Percentiles rank a stretch among this genome's conserved stretches.
Evolutionary conservation across 2,797 vertebrate genomes (phyloP).

Genomic region (Garrulus glandarius): DNA sequence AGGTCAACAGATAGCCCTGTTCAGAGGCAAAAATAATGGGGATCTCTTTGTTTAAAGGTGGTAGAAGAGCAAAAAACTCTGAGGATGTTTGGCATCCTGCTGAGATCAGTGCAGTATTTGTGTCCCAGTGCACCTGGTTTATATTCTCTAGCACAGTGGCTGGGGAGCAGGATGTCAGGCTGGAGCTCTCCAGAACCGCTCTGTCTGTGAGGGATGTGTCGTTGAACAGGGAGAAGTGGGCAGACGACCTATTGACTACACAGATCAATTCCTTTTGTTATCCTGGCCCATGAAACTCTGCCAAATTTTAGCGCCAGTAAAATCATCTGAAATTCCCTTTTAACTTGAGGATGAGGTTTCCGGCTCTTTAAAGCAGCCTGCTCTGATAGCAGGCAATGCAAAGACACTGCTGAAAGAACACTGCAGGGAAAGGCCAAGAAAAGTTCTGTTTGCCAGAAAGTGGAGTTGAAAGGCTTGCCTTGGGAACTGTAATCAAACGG

Average conservation of each 20-base stretch:
- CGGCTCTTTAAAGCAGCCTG: conserved; percentile 25
- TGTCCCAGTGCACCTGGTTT: neutral
- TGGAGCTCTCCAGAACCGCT: neutral
- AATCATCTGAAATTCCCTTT: conserved; percentile 39
- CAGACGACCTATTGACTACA: conserved; percentile 27
- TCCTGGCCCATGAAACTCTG: conserved; percentile 41
- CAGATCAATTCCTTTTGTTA: conserved; percentile 44
- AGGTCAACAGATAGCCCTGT: neutral
- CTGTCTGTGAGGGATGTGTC: neutral
- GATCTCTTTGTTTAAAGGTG: neutral
- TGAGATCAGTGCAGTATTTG: neutral
- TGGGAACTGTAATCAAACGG: conserved; percentile 16
- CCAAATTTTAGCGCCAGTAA: conserved; percentile 4
- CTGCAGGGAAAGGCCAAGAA: conserved; percentile 8
- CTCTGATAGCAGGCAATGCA: conserved; percentile 29
- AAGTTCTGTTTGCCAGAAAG: conserved; percentile 49
- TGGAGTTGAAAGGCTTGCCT: conserved; percentile 49
- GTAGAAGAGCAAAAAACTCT: neutral
- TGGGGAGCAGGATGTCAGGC: neutral
- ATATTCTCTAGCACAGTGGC: neutral
- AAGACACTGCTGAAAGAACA: conserved; percentile 35
- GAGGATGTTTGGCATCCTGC: neutral
- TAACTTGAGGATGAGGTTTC: conserved; percentile 21
- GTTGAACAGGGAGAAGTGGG: neutral
- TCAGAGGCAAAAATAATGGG: neutral